Base-by-base conservation (phyloP, 2,113 vertebrate genomes). In the Syrmaticus mikado region DNA sequence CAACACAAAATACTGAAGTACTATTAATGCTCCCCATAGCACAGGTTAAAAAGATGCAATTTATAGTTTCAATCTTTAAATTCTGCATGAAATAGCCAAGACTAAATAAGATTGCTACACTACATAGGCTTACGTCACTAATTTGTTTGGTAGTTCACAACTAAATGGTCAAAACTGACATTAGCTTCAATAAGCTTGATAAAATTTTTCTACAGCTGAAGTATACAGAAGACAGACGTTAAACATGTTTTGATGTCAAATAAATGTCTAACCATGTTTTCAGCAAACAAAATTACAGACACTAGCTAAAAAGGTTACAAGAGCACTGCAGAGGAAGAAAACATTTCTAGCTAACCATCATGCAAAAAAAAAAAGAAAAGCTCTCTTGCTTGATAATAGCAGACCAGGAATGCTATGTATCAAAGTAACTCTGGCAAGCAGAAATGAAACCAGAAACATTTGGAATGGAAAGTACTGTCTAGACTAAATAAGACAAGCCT, bases 401-500 rank as follows among this genome's bases (percentile, higher is more conserved):
- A 89, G 61, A 73, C 90, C 87, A 90, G 41, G 66, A 90, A 67
- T n/a, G 75, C 4, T 7, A 52, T 71, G 67, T 81, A 97, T 81
- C 64, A 92, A 20, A 92, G 60, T 30, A 95, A 84, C 62, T 85
- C 83, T 48, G 77, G 87, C 89, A 96, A 93, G 78, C 72, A 91
- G 83, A 96, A 95, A 66, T 65, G 13, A 74, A 55, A 93, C 65
- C 1, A n/a, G 94, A 68, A 70, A 67, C 2, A 0, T 53, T 62
- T 76, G 81, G 83, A 86, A 93, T 50, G 48, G 75, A 75, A 96
- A 93, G 46, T 36, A 86, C 77, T 75, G 78, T 94, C 92, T 72
- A 96, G 94, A 94, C 74, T 90, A 85, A 95, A 95, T 94, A 96
- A 96, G 84, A 79, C 83, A 89, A 88, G 84, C 50, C 71, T 86